Evolutionary conservation across 2,113 vertebrate species (phyloP).

Genomic region (Phrynosoma blainvillii): DNA sequence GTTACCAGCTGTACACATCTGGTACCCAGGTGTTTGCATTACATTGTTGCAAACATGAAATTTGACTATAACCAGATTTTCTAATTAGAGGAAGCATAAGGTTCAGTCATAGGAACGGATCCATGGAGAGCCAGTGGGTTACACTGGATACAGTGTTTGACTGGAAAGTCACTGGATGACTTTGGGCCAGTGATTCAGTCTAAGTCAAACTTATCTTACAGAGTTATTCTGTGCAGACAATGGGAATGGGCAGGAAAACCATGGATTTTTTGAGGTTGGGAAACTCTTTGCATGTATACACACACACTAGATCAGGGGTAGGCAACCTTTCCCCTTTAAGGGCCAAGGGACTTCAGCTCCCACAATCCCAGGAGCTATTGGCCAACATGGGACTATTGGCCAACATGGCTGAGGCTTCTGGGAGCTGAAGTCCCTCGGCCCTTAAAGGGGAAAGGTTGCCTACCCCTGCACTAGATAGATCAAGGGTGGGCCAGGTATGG

Average conservation of each 20-base stretch:
- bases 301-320: no score
- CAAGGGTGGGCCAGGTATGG: no score
- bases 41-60: slow-evolving; percentile 32
- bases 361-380: no score
- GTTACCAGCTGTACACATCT: slow-evolving; percentile 60
- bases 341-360: no score
- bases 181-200: background rate
- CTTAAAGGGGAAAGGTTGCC: no score
- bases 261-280: no score
- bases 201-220: background rate
- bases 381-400: no score
- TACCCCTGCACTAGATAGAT: no score
- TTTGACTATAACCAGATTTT: slow-evolving; percentile 49
- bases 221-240: background rate
- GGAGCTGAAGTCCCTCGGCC: no score
- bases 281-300: no score
- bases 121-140: background rate
- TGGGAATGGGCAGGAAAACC: background rate
- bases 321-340: no score
- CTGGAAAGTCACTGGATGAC: background rate
- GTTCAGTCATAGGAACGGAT: slow-evolving; percentile 22
- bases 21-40: slow-evolving; percentile 60
- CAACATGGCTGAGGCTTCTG: no score
- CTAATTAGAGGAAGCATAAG: slow-evolving; percentile 60
- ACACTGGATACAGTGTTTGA: background rate